phyloP scores from a whole-genome alignment of 2,888 invertebrate genomes.

The Meteorus cinctellus region DNA sequence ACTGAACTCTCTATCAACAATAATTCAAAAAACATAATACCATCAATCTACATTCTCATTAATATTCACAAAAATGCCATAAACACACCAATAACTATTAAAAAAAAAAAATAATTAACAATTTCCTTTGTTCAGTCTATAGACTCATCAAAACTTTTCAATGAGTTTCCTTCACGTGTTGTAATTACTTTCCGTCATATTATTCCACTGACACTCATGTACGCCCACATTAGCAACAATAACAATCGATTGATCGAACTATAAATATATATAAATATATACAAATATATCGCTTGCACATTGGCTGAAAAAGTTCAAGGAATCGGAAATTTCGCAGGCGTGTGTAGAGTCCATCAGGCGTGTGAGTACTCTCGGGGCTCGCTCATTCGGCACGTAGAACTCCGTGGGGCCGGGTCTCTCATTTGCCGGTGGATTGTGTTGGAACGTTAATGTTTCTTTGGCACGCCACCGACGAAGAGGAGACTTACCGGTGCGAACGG shows the following conservation, averaged over 20 bases:
- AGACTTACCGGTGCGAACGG: slow-evolving; percentile 66
- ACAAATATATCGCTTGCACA: slow-evolving; percentile 37
- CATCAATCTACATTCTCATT: too few relatives aligned
- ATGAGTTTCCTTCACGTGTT: too few relatives aligned
- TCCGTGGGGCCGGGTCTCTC: slow-evolving; percentile 60
- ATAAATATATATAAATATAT: too few relatives aligned
- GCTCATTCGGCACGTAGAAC: slow-evolving; percentile 63
- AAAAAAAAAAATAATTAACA: too few relatives aligned
- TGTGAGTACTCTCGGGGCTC: slow-evolving; percentile 55
- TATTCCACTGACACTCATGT: too few relatives aligned
- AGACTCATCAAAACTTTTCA: too few relatives aligned
- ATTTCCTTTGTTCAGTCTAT: too few relatives aligned
- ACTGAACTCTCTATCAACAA: too few relatives aligned
- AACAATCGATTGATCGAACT: background rate
- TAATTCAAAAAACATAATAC: too few relatives aligned
- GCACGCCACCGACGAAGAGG: slow-evolving; percentile 63
- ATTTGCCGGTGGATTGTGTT: slow-evolving; percentile 70
- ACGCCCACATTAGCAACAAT: background rate
- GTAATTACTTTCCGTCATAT: too few relatives aligned
- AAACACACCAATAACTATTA: too few relatives aligned
- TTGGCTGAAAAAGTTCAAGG: slow-evolving; percentile 63
- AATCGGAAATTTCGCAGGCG: slow-evolving; percentile 69
- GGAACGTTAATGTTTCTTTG: slow-evolving; percentile 65
- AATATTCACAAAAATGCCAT: too few relatives aligned
- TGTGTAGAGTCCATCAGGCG: slow-evolving; percentile 68